Evolutionary conservation across 2,797 vertebrate genomes (phyloP), one percentile per base, ranked within the genome.

Genomic region (Muscicapa comitata): DNA sequence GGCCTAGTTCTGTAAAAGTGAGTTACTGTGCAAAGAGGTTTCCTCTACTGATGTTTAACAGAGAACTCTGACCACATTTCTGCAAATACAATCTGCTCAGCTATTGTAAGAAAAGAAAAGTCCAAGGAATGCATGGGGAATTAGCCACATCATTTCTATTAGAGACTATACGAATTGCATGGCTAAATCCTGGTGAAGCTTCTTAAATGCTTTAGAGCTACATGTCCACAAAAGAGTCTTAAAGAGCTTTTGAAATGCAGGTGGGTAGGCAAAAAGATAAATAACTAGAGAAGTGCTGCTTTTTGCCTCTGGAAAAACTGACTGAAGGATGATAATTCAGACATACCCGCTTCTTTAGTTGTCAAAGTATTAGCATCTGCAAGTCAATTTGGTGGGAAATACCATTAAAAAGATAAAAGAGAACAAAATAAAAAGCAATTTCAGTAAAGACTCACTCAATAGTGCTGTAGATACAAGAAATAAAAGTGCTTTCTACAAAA

Each of bases 81-180:
- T 95, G 88, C 70, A 94, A 86, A 82, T 81, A 86, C 13, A 67
- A 90, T 86, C 86, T 90, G 33, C 43, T 48, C 37, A 63, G 28
- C 26, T 92, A 62, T 13, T 72, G 55, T 43, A 61, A 42, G 47
- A 63, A 79, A 33, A 29, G 11, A 71, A 67, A 71, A 43, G 11
- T 19, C 47, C 24, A 40, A 77, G 26, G 26, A 66, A 61, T 92
- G 50, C 29, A 65, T 47, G 66, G 77, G 19, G 54, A 92, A 94
- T 96, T 93, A 95, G 73, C 61, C 26, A 55, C 61, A 65, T 87
- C 70, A 92, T 95, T 97, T 94, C 26, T 91, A 19, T 87, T 91
- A 82, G 20, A 75, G 17, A 33, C 43, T 77, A 9, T 85, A 86
- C 2, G 19, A 90, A 43, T 70, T 88, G 35, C 76, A 84, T 76